Evolutionary conservation across 2,113 vertebrate genomes (phyloP).

Genomic region (Actenoides lindsayi): DNA sequence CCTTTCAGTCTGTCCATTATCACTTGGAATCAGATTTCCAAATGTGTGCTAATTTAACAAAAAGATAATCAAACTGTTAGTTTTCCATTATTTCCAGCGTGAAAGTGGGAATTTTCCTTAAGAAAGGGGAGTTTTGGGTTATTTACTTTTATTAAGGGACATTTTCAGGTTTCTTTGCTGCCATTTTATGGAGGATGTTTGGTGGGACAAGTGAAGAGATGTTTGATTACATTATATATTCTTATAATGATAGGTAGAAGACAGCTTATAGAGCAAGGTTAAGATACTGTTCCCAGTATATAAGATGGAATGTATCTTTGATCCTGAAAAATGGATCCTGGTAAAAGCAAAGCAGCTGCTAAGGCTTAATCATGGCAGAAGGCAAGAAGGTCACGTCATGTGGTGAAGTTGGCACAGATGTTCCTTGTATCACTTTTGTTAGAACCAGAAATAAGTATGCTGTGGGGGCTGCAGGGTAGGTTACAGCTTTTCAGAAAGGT

Average conservation of each 20-base stretch:
- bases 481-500: not conserved
- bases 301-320: not conserved
- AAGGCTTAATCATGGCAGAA: not conserved
- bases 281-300: not conserved
- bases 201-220: not conserved
- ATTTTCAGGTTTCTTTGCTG: slow-evolving; percentile 3
- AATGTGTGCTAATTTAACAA: not conserved
- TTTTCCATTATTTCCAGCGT: not conserved
- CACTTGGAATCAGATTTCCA: not conserved
- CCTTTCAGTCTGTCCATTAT: not conserved
- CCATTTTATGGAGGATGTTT: not conserved
- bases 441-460: not conserved
- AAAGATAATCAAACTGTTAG: not conserved
- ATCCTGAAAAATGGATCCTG: not conserved
- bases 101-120: not conserved
- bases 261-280: not conserved
- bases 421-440: not conserved
- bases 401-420: not conserved
- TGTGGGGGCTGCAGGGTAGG: not conserved
- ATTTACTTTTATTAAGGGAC: not conserved
- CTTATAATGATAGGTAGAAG: not conserved
- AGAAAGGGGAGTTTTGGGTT: not conserved
- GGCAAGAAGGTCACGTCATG: not conserved
- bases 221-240: not conserved
- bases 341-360: not conserved